phyloP scores from a whole-genome alignment of 2,113 vertebrate genomes.

The Protobothrops mucrosquamatus region DNA sequence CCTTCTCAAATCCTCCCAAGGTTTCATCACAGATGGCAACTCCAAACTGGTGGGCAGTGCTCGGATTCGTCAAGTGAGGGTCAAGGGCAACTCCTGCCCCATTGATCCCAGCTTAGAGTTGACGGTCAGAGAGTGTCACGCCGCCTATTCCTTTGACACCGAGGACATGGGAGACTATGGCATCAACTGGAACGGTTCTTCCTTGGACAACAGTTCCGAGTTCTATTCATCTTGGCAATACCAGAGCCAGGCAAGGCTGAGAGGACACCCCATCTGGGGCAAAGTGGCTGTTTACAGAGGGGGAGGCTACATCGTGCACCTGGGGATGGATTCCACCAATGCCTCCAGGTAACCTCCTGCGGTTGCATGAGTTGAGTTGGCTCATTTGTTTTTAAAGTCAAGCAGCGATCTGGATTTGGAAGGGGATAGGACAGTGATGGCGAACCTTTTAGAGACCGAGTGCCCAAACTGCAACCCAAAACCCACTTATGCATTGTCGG shows the following conservation, averaged over 20 bases:
- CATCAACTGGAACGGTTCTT: conserved; percentile 76
- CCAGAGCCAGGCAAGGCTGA: conserved; percentile 77
- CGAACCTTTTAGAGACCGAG: no score
- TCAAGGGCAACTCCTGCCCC: conserved; percentile 76
- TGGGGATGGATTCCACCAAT: conserved; percentile 77
- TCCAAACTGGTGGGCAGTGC: conserved; percentile 88
- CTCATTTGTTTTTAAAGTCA: neutral
- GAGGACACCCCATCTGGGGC: conserved; percentile 81
- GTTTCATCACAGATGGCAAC: conserved; percentile 95
- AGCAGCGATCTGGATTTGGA: neutral
- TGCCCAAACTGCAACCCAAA: no score
- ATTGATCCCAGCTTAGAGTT: conserved; percentile 66
- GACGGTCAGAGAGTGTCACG: conserved; percentile 67
- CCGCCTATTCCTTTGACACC: conserved; percentile 80
- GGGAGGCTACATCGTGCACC: conserved; percentile 84
- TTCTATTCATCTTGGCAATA: conserved; percentile 77
- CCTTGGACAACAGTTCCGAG: conserved; percentile 55
- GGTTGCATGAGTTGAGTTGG: neutral
- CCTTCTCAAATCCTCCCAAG: conserved; percentile 59
- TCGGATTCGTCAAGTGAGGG: conserved; percentile 87
- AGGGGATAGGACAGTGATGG: neutral
- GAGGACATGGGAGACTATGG: conserved; percentile 82
- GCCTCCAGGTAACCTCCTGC: conserved; percentile 76
- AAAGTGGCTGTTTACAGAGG: conserved; percentile 80
- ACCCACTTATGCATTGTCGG: no score